phyloP scores from a whole-genome alignment of 2,888 invertebrate genomes.

The Aethes cnicana region DNA sequence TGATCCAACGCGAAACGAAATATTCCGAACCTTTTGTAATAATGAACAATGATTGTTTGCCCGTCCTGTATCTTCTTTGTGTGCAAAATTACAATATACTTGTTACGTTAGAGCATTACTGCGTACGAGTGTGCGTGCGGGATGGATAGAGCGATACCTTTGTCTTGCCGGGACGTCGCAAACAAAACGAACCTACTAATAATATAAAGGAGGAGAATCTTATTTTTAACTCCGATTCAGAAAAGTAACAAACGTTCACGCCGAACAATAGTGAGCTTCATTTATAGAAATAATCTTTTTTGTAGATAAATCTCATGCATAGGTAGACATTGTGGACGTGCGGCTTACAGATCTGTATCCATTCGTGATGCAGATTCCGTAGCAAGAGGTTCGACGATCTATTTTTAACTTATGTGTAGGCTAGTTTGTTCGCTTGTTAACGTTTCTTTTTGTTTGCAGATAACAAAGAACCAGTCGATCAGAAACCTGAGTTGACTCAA shows the following conservation, averaged over 20 bases:
- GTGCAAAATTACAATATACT: slow-evolving; percentile 82
- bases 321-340: slow-evolving; percentile 68
- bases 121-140: slow-evolving; percentile 72
- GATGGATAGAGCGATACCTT: slow-evolving; percentile 78
- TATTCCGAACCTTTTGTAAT: slow-evolving; percentile 81
- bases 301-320: slow-evolving; percentile 79
- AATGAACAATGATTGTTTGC: slow-evolving; percentile 83
- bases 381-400: slow-evolving; percentile 61
- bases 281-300: slow-evolving; percentile 82
- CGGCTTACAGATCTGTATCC: slow-evolving; percentile 62
- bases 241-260: slow-evolving; percentile 77
- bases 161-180: slow-evolving; percentile 80
- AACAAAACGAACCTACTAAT: slow-evolving; percentile 80
- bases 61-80: slow-evolving; percentile 79
- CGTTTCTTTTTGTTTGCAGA: slow-evolving; percentile 66
- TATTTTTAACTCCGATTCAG: slow-evolving; percentile 82
- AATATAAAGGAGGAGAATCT: slow-evolving; percentile 81
- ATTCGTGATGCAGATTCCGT: slow-evolving; percentile 63
- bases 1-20: slow-evolving; percentile 80
- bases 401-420: slow-evolving; percentile 3
- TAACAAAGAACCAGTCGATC: slow-evolving; percentile 79
- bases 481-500: slow-evolving; percentile 82
- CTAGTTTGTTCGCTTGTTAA: slow-evolving; percentile 35
- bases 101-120: slow-evolving; percentile 77
- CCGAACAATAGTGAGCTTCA: slow-evolving; percentile 77